Evolutionary conservation across 1,140 invertebrate species (phyloP), one percentile per base, ranked within the genome.

Genomic region (Drosophila pseudoananassae): DNA sequence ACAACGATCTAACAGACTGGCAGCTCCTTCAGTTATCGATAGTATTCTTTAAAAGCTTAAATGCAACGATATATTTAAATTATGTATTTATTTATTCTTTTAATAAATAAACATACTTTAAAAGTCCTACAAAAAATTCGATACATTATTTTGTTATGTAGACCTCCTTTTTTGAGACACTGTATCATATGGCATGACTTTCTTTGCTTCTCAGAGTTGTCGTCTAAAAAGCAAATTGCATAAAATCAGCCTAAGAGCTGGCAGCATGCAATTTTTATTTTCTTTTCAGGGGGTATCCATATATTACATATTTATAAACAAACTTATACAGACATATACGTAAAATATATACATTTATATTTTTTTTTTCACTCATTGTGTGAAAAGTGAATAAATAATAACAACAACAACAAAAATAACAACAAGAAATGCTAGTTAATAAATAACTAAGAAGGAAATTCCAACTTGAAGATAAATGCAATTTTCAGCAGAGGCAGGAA

Each of bases 391-490:
- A 8, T 43, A 27, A 43, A 27, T 25, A 43, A 52, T 53, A 36
- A 25, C 4, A 23, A 23, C 4, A 25, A 38, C 29, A 9, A 55
- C 40, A 25, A 72, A 69, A 76, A 54, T 65, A 56, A 46, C n/a
- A 63, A 36, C 3, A 12, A 36, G 3, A 10, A 36, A 36, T 36
- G 33, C 12, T n/a, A 36, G 33, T 78, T 74, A 51, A 68, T 45
- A 50, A 64, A 33, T 47, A 51, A 43, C 53, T 58, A 17, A 64
- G 64, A 59, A 74, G 73, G 69, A 74, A 87, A 59, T 64, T 66
- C 73, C 73, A 52, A 75, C 77, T 80, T 68, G 73, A 85, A 85
- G 81, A 87, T 87, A 85, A 85, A 85, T 85, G 82, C 81, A 87
- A 85, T 87, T 85, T 85, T 80, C 79, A 78, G 59, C 49, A 54